phyloP scores from a whole-genome alignment of 2,888 invertebrate genomes.

The Meghimatium bilineatum region DNA sequence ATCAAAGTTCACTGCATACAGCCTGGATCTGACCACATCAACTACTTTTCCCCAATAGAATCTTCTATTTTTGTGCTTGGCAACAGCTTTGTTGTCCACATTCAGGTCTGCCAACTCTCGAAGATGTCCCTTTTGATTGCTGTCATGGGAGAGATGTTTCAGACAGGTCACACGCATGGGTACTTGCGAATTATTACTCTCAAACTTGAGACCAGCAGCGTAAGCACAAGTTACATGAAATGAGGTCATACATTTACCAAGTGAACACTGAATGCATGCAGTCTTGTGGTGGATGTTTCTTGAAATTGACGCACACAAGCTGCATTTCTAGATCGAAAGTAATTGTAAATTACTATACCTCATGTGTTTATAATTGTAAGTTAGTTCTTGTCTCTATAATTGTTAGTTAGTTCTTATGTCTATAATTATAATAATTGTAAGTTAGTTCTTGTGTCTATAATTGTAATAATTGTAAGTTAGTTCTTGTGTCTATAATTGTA shows the following conservation, averaged over 20 bases:
- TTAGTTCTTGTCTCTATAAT: no score
- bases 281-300: slow-evolving; percentile 53
- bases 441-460: no score
- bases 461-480: no score
- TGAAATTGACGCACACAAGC: slow-evolving; percentile 65
- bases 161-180: slow-evolving; percentile 77
- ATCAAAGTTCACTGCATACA: slow-evolving; percentile 82
- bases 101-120: slow-evolving; percentile 66
- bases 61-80: slow-evolving; percentile 81
- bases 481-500: no score
- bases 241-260: slow-evolving; percentile 77
- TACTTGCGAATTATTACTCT: slow-evolving; percentile 77
- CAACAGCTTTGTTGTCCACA: slow-evolving; percentile 80
- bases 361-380: no score
- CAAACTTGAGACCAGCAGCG: slow-evolving; percentile 79
- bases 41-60: slow-evolving; percentile 81
- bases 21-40: slow-evolving; percentile 78
- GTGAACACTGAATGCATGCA: slow-evolving; percentile 79
- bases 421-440: no score
- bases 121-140: slow-evolving; percentile 9
- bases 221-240: slow-evolving; percentile 83
- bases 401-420: no score
- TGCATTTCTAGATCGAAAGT: slow-evolving; percentile 69
- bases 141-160: slow-evolving; percentile 64
- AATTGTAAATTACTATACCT: no score